Conservation (phyloP, 2,113 vertebrate genomes). For the Elachura formosa region DNA sequence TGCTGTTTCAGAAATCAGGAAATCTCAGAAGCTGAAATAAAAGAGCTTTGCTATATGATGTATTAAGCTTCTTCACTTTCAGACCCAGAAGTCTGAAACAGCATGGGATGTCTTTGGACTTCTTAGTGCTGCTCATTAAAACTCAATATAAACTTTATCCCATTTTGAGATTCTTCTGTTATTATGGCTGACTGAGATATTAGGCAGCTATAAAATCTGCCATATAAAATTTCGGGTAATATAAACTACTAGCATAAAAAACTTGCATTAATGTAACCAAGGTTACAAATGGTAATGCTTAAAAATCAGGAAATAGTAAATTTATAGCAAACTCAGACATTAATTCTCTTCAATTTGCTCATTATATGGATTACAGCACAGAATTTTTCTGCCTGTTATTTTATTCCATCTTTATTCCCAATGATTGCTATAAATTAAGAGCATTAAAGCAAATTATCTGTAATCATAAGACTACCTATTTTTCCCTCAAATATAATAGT, state of each 20-base stretch:
- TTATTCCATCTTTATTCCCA: constrained; percentile 7
- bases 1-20: background rate
- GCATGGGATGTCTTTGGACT: background rate
- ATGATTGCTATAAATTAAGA: constrained; percentile 30
- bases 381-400: constrained; percentile 28
- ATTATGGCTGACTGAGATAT: background rate
- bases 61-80: background rate
- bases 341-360: background rate
- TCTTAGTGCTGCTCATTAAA: background rate
- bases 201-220: background rate
- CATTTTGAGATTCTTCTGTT: background rate
- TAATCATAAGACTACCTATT: constrained; percentile 26
- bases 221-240: background rate
- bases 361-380: constrained; percentile 15
- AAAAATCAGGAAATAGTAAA: background rate
- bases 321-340: background rate
- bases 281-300: background rate
- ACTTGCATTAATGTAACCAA: background rate
- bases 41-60: background rate
- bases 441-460: constrained; percentile 35
- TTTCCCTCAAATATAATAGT: background rate
- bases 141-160: background rate
- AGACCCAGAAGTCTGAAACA: background rate
- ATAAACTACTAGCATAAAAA: background rate
- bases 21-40: background rate